Evolutionary conservation across 2,888 invertebrate genomes (phyloP).

Genomic region (Tridacna gigas): DNA sequence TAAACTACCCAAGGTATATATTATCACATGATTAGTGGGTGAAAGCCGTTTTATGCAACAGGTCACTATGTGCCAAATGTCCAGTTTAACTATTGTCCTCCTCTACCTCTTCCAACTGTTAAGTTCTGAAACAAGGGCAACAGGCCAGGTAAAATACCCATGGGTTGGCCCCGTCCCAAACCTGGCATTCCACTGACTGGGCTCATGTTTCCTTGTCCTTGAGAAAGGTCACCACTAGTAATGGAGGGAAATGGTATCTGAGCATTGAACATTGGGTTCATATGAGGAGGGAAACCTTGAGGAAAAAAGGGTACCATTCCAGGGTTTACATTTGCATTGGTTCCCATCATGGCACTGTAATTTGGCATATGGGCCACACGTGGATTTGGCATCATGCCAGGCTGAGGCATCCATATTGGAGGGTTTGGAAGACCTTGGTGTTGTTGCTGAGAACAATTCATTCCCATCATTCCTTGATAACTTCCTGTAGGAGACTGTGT

Average conservation of each 20-base stretch:
- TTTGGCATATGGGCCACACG: conserved; percentile 39
- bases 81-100: conserved; percentile 11
- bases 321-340: conserved; percentile 1
- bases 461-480: conserved; percentile 31
- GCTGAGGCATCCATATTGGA: conserved; percentile 31
- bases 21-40: no score
- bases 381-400: conserved; percentile 39
- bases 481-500: conserved; percentile 47
- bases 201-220: background rate
- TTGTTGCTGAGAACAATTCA: conserved; percentile 36
- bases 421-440: conserved; percentile 35
- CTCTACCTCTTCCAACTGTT: conserved; percentile 40
- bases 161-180: conserved; percentile 51
- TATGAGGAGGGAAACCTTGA: conserved; percentile 31
- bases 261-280: conserved; percentile 37
- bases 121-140: conserved; percentile 56
- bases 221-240: background rate
- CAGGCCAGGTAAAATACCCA: conserved; percentile 54
- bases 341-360: conserved; percentile 17
- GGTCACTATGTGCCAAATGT: background rate
- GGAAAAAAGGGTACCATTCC: conserved; percentile 24
- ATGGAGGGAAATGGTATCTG: conserved; percentile 8
- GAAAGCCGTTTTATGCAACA: no score
- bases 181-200: conserved; percentile 14
- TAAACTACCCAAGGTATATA: no score